Percentiles rank a stretch among this genome's conserved stretches.
Conservation (phyloP, 2,888 invertebrate species). For the Philereme vetulata region DNA sequence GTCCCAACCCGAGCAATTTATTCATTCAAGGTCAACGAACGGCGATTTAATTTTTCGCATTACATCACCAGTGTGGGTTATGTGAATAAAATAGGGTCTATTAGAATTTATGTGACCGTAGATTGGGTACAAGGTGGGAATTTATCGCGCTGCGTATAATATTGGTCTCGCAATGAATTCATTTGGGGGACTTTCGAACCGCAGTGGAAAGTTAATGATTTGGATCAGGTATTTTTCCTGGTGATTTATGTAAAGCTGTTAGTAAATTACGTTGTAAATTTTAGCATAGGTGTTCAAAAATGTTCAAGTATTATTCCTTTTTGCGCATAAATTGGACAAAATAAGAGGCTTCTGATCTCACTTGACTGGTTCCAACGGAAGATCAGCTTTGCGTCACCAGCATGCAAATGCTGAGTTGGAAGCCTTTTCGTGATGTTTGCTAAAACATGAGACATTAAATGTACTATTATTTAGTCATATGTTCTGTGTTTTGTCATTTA, state of each 20-base stretch:
- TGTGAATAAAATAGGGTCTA: slow-evolving; percentile 19
- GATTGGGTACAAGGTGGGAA: slow-evolving; percentile 15
- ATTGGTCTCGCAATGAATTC: slow-evolving; percentile 16
- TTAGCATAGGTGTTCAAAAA: neutral
- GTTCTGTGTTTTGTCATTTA: too few relatives aligned
- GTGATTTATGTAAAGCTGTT: neutral
- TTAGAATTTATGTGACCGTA: slow-evolving; percentile 26
- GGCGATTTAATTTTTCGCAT: slow-evolving; percentile 12
- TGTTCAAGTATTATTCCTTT: too few relatives aligned
- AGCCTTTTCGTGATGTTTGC: too few relatives aligned
- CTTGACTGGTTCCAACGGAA: too few relatives aligned
- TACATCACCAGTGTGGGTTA: slow-evolving; percentile 13
- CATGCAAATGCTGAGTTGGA: too few relatives aligned
- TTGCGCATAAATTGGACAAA: too few relatives aligned
- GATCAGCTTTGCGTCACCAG: too few relatives aligned
- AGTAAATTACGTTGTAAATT: neutral
- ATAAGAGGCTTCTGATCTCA: too few relatives aligned
- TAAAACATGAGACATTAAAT: too few relatives aligned
- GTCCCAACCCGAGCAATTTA: neutral
- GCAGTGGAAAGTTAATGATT: neutral
- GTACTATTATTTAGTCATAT: too few relatives aligned
- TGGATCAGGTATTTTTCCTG: neutral
- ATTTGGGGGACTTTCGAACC: slow-evolving; percentile 1
- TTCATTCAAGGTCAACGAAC: neutral
- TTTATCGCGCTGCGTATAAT: slow-evolving; percentile 11